phyloP scores from a whole-genome alignment of 1,140 invertebrate species.

The Macrobrachium nipponense region DNA sequence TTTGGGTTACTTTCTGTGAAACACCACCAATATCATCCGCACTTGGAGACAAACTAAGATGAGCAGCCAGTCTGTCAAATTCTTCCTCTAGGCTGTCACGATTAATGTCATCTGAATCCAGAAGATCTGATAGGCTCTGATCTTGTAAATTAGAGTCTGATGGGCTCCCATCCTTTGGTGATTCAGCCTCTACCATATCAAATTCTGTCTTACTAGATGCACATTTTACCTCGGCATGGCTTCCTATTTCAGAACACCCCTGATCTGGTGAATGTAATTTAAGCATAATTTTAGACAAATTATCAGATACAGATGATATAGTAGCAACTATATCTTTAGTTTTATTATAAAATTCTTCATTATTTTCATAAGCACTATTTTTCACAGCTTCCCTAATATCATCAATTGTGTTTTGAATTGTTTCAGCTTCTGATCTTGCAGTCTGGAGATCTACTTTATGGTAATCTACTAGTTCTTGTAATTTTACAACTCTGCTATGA shows the following conservation, averaged over 20 bases:
- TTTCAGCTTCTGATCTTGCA: conserved; percentile 47
- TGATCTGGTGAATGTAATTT: conserved; percentile 30
- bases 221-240: conserved; percentile 30
- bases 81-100: conserved; percentile 63
- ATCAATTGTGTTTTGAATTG: conserved; percentile 46
- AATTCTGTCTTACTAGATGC: conserved; percentile 51
- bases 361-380: conserved; percentile 13
- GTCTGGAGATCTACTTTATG: conserved; percentile 32
- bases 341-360: conserved; percentile 10
- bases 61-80: conserved; percentile 61
- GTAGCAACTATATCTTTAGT: conserved; percentile 43
- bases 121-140: conserved; percentile 60
- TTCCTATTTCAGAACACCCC: conserved; percentile 46
- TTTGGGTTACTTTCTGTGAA: conserved; percentile 21
- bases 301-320: conserved; percentile 48
- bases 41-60: conserved; percentile 39
- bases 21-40: conserved; percentile 19
- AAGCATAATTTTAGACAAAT: conserved; percentile 40
- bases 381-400: conserved; percentile 52
- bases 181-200: conserved; percentile 41
- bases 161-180: conserved; percentile 54
- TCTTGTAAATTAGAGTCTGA: conserved; percentile 47
- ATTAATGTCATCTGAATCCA: conserved; percentile 62
- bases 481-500: conserved; percentile 26
- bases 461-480: conserved; percentile 46